Conservation (phyloP, 2,888 invertebrate genomes). For the Megaustenia siamemsis region DNA sequence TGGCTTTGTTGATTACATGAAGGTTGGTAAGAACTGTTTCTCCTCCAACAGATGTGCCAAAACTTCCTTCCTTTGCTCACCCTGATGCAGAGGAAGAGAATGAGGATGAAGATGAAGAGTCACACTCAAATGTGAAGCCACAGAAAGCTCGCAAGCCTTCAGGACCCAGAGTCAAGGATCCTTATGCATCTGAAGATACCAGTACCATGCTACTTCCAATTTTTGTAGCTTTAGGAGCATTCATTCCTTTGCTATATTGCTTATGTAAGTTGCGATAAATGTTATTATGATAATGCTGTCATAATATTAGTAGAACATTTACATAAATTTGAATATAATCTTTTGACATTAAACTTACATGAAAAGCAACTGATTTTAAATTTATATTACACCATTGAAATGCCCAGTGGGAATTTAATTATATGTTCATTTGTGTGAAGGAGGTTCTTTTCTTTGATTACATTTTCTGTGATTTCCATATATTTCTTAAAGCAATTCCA, state of each 20-base stretch:
- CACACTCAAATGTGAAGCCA: conserved; percentile 82
- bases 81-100: conserved; percentile 61
- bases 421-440: too few relatives aligned
- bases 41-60: conserved; percentile 78
- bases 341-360: too few relatives aligned
- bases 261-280: conserved; percentile 91
- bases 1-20: too few relatives aligned
- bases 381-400: too few relatives aligned
- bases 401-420: too few relatives aligned
- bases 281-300: too few relatives aligned
- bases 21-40: neutral
- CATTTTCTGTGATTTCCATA: too few relatives aligned
- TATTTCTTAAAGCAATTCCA: too few relatives aligned
- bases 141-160: conserved; percentile 82
- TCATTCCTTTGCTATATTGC: conserved; percentile 95
- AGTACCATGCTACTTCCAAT: conserved; percentile 93
- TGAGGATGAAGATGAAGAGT: conserved; percentile 82
- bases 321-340: too few relatives aligned
- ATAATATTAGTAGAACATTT: too few relatives aligned
- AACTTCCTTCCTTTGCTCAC: conserved; percentile 80
- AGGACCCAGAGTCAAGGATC: conserved; percentile 94
- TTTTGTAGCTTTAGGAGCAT: conserved; percentile 95
- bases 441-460: too few relatives aligned
- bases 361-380: too few relatives aligned
- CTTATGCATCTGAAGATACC: conserved; percentile 85